Percentiles rank a stretch among this genome's conserved stretches.
These are phyloP conservation scores for Apogon talboti DNA, from an alignment of 2,797 vertebrate genomes.

Conservation along the genomic window DNA sequence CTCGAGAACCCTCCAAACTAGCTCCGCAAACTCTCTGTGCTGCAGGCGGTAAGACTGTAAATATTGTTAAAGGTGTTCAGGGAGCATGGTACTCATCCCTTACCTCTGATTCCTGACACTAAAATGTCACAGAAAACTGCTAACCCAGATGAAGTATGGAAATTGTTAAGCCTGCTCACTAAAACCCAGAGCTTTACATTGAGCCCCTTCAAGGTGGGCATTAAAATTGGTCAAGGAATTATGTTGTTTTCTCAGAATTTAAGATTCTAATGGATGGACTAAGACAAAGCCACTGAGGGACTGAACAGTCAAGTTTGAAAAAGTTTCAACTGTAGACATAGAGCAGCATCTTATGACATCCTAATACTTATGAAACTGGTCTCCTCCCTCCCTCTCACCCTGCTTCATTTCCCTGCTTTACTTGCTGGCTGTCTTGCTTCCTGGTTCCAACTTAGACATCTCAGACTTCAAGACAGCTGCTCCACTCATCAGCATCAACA, in stretches of 20 bases:
- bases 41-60: neutral
- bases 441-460: no score
- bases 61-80: neutral
- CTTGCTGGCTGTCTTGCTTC: no score
- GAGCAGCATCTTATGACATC: no score
- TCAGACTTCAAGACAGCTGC: no score
- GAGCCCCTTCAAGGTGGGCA: neutral
- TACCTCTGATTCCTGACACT: neutral
- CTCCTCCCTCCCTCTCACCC: no score
- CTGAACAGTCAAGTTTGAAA: neutral
- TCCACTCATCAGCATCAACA: no score
- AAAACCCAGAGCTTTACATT: conserved; percentile 1
- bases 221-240: neutral
- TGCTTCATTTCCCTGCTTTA: no score
- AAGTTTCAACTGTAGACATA: no score
- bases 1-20: conserved; percentile 4
- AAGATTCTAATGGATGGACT: neutral
- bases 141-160: neutral
- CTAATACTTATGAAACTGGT: no score
- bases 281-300: neutral
- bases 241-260: neutral
- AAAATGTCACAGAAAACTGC: neutral
- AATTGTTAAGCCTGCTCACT: neutral
- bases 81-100: conserved; percentile 4
- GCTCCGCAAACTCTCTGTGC: conserved; percentile 2